phyloP scores from a whole-genome alignment of 2,113 vertebrate species.

The Drymodes brunneopygia region DNA sequence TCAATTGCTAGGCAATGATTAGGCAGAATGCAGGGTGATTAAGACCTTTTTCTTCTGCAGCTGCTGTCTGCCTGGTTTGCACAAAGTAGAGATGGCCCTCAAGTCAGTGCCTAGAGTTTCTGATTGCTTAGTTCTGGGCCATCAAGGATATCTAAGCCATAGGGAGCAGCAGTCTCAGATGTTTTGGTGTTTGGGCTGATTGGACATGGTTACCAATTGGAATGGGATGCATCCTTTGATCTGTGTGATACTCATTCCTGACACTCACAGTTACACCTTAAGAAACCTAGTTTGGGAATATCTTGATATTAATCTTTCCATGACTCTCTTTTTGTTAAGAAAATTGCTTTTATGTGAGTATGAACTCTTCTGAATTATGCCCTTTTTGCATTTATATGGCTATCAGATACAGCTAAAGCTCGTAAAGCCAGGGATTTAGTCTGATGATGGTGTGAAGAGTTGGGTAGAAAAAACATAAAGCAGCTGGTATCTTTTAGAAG shows the following conservation, averaged over 20 bases:
- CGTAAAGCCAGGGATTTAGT: not conserved
- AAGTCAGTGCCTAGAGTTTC: not conserved
- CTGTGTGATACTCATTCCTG: not conserved
- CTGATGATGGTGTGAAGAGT: not conserved
- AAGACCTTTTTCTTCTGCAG: not conserved
- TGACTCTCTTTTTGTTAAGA: not conserved
- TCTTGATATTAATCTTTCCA: not conserved
- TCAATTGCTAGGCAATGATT: not conserved
- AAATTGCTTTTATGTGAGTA: not conserved
- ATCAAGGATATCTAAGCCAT: not conserved
- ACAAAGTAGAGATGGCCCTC: not conserved
- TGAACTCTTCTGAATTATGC: not conserved
- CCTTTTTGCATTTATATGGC: not conserved
- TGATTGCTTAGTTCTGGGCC: not conserved
- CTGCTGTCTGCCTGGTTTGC: not conserved
- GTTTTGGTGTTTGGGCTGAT: not conserved
- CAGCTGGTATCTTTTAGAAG: not conserved
- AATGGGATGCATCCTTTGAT: not conserved
- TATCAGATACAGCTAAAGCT: not conserved
- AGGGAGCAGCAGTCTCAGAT: not conserved
- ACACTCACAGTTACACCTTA: not conserved
- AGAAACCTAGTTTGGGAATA: not conserved
- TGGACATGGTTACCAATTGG: not conserved
- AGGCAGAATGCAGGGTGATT: not conserved
- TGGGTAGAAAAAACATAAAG: not conserved